These are phyloP conservation scores for Nephila pilipes DNA, from an alignment of 1,140 invertebrate species.

Conservation along the genomic window DNA sequence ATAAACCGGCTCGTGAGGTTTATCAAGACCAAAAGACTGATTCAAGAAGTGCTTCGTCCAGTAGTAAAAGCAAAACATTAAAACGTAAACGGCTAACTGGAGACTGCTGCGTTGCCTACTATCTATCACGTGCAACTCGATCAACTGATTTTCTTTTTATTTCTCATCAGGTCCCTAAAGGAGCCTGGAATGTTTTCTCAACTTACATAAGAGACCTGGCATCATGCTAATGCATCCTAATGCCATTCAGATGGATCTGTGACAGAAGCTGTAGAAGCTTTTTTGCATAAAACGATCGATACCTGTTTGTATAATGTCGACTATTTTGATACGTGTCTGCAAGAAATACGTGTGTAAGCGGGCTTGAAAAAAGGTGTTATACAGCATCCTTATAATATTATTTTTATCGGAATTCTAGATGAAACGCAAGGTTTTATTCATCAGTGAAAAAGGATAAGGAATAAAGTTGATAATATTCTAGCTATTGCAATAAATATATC, in stretches of 20 bases:
- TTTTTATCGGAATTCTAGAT: no score
- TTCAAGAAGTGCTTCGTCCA: slow-evolving; percentile 19
- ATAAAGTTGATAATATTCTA: no score
- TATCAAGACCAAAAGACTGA: slow-evolving; percentile 27
- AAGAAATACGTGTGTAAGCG: no score
- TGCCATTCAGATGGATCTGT: neutral
- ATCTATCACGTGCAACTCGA: slow-evolving; percentile 17
- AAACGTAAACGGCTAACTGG: slow-evolving; percentile 16
- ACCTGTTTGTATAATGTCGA: neutral
- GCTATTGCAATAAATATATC: no score
- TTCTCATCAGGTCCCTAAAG: neutral
- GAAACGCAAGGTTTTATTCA: no score
- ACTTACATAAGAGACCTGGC: neutral
- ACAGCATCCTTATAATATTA: no score
- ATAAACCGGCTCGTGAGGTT: slow-evolving; percentile 13
- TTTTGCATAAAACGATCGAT: neutral
- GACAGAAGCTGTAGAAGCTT: neutral
- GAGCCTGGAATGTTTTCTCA: neutral
- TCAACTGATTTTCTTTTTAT: slow-evolving; percentile 1
- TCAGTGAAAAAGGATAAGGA: no score
- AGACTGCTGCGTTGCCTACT: neutral
- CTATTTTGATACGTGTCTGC: no score
- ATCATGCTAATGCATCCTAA: neutral
- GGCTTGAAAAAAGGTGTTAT: no score
- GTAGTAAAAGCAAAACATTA: slow-evolving; percentile 32